Conservation (phyloP, 2,797 vertebrate genomes). For the Takifugu ocellatus region DNA sequence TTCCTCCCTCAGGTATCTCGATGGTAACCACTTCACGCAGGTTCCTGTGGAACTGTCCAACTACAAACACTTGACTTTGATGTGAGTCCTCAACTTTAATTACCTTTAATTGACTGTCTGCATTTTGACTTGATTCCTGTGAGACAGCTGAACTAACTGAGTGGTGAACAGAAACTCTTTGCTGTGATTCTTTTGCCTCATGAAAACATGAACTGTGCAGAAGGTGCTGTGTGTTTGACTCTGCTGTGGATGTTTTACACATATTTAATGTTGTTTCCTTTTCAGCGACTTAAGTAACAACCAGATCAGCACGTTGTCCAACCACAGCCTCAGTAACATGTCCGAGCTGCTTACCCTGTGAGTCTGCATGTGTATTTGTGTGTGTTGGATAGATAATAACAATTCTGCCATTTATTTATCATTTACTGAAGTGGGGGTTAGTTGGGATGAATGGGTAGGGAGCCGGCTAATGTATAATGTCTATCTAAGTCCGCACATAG, state of each 20-base stretch:
- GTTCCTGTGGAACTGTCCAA: constrained; percentile 94
- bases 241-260: constrained; percentile 54
- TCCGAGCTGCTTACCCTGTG: constrained; percentile 97
- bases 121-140: constrained; percentile 20
- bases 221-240: constrained; percentile 33
- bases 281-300: constrained; percentile 99
- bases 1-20: constrained; percentile 82
- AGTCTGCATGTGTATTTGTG: constrained; percentile 77
- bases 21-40: constrained; percentile 96
- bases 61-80: constrained; percentile 95
- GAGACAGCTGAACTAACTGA: constrained; percentile 43
- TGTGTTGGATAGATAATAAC: background rate
- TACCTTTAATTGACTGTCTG: constrained; percentile 5
- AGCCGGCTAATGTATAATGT: no score
- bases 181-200: constrained; percentile 11
- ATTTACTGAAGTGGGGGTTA: no score
- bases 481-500: no score
- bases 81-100: constrained; percentile 80
- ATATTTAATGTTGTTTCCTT: constrained; percentile 75
- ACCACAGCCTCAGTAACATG: constrained; percentile 99
- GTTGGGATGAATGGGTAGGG: no score
- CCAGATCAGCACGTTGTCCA: constrained; percentile 98
- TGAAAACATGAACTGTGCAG: constrained; percentile 27
- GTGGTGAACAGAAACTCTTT: constrained; percentile 6
- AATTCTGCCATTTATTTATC: no score